phyloP scores from a whole-genome alignment of 2,797 vertebrate genomes.

The Amazonetta brasiliensis region DNA sequence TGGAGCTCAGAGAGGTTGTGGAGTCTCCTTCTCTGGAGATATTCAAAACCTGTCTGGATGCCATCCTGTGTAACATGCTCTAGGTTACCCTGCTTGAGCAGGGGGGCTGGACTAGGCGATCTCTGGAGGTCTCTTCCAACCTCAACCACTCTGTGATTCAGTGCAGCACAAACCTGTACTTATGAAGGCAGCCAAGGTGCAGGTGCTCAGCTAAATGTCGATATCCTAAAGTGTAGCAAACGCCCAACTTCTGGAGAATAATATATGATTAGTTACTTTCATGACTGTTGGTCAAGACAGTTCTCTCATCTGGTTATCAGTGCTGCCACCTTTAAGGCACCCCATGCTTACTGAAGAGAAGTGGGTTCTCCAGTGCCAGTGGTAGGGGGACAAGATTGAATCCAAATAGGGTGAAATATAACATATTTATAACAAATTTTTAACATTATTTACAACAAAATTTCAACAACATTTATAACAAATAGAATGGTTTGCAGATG shows the following conservation, averaged over 20 bases:
- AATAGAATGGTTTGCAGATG: background rate
- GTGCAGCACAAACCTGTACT: background rate
- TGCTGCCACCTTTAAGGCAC: background rate
- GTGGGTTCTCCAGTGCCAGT: background rate
- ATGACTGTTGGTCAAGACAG: background rate
- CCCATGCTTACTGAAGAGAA: background rate
- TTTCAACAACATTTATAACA: no score
- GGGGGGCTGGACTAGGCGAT: no score
- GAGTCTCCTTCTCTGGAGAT: no score
- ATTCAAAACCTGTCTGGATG: no score
- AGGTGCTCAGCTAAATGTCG: background rate
- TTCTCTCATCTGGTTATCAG: background rate
- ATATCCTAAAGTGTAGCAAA: background rate
- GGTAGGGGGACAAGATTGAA: background rate
- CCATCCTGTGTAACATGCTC: no score
- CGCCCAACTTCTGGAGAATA: background rate
- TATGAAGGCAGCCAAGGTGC: background rate
- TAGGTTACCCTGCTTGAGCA: no score
- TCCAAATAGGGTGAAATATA: background rate
- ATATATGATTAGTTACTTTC: background rate
- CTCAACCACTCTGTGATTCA: no score
- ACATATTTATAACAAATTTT: background rate
- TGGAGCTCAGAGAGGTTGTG: no score
- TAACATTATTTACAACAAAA: no score
- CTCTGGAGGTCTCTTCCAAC: no score